These are phyloP conservation scores for Heliconius congener DNA, from an alignment of 1,140 invertebrate genomes.

Conservation along the genomic window DNA sequence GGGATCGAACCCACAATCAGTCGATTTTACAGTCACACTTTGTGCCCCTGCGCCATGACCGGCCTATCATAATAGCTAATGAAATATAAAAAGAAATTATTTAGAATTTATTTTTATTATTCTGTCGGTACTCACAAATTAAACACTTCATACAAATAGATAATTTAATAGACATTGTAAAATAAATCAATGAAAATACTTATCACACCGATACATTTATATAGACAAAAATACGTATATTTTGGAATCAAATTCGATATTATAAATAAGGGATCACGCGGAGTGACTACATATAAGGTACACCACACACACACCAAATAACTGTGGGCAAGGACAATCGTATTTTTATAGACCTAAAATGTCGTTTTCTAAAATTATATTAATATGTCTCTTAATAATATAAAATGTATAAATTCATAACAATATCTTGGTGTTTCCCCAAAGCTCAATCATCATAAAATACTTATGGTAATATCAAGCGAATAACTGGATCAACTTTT, in stretches of 20 bases:
- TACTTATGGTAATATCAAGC: constrained; percentile 18
- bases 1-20: too few relatives aligned
- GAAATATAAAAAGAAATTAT: too few relatives aligned
- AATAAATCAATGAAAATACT: constrained; percentile 74
- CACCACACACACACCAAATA: constrained; percentile 51
- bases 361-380: constrained; percentile 45
- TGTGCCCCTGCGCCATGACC: too few relatives aligned
- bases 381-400: constrained; percentile 40
- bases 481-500: background rate
- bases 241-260: constrained; percentile 76
- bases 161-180: constrained; percentile 78
- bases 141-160: constrained; percentile 70
- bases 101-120: too few relatives aligned
- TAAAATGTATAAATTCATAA: constrained; percentile 67
- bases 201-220: constrained; percentile 70
- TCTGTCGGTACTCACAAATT: constrained; percentile 34
- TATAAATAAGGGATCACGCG: constrained; percentile 53
- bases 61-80: too few relatives aligned
- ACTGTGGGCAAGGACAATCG: constrained; percentile 57
- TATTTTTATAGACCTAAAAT: constrained; percentile 26
- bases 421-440: constrained; percentile 67
- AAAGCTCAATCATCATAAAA: constrained; percentile 39
- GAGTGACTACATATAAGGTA: constrained; percentile 52
- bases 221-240: constrained; percentile 78
- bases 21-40: too few relatives aligned